Evolutionary conservation across 2,888 invertebrate species (phyloP).

Genomic region (Cremastinae sp.): DNA sequence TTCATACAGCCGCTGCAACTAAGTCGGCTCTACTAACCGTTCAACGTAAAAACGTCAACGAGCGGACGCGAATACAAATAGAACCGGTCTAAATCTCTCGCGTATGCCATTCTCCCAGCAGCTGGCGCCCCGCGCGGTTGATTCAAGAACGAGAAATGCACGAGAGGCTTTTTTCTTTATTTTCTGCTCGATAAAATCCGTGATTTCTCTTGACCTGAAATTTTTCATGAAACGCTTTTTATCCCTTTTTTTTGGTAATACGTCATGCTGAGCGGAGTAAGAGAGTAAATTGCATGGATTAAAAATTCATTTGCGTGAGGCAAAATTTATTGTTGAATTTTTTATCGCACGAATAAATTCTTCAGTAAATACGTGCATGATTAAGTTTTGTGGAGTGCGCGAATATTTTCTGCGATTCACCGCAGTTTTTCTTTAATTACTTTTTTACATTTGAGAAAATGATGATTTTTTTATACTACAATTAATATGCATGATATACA

Average conservation of each 20-base stretch:
- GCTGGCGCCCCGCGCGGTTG: slow-evolving; percentile 54
- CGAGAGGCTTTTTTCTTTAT: slow-evolving; percentile 38
- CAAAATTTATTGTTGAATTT: slow-evolving; percentile 28
- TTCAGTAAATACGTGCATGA: too few relatives aligned
- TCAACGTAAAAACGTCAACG: slow-evolving; percentile 60
- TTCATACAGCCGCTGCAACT: slow-evolving; percentile 42
- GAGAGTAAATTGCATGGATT: too few relatives aligned
- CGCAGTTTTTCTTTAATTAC: too few relatives aligned
- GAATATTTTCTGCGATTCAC: too few relatives aligned
- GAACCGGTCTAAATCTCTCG: slow-evolving; percentile 75
- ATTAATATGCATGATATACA: too few relatives aligned
- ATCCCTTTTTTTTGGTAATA: not conserved
- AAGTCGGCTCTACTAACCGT: slow-evolving; percentile 67
- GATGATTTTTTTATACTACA: too few relatives aligned
- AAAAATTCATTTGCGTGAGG: slow-evolving; percentile 1
- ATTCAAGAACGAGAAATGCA: slow-evolving; percentile 54
- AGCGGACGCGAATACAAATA: slow-evolving; percentile 59
- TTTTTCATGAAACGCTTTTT: not conserved
- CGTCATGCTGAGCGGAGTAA: not conserved
- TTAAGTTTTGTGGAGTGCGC: too few relatives aligned
- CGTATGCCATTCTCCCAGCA: slow-evolving; percentile 67
- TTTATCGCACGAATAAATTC: too few relatives aligned
- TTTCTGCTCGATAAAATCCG: not conserved
- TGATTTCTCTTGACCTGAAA: not conserved
- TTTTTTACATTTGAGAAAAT: too few relatives aligned